Evolutionary conservation across 2,113 vertebrate genomes (phyloP).

Genomic region (Carlito syrichta): DNA sequence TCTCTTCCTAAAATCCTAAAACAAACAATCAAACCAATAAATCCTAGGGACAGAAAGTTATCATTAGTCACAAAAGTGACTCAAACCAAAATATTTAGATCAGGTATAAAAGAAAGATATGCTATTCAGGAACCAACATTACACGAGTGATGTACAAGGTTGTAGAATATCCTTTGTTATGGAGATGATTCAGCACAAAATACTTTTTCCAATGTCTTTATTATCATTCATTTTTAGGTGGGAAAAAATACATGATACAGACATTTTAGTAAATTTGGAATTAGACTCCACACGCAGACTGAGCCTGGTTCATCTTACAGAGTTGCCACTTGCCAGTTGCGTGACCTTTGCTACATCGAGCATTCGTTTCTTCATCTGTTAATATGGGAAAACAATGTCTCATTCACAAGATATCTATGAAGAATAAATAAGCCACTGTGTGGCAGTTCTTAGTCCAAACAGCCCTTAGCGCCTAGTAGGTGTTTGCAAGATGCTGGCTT

Average conservation of each 20-base stretch:
- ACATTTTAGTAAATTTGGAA: neutral
- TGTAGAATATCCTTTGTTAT: neutral
- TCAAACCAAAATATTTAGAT: neutral
- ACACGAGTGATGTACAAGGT: neutral
- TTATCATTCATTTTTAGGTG: neutral
- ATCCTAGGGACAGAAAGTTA: neutral
- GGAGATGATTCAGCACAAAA: neutral
- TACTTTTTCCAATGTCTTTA: neutral
- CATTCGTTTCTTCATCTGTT: neutral
- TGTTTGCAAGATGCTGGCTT: neutral
- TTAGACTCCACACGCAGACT: neutral
- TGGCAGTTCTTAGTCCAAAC: too few relatives aligned
- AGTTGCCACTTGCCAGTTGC: neutral
- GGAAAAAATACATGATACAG: neutral
- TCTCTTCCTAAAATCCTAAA: neutral
- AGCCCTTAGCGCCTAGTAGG: too few relatives aligned
- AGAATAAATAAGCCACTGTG: neutral
- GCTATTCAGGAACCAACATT: neutral
- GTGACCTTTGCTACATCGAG: neutral
- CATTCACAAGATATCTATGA: neutral
- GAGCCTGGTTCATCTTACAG: neutral
- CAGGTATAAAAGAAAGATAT: neutral
- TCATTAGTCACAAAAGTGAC: neutral
- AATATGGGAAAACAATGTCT: neutral
- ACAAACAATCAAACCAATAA: neutral